A percentile compares a stretch with the other conserved stretches of the same genome.
phyloP scores from a whole-genome alignment of 2,888 invertebrate species.

The Octodonta nipae region DNA sequence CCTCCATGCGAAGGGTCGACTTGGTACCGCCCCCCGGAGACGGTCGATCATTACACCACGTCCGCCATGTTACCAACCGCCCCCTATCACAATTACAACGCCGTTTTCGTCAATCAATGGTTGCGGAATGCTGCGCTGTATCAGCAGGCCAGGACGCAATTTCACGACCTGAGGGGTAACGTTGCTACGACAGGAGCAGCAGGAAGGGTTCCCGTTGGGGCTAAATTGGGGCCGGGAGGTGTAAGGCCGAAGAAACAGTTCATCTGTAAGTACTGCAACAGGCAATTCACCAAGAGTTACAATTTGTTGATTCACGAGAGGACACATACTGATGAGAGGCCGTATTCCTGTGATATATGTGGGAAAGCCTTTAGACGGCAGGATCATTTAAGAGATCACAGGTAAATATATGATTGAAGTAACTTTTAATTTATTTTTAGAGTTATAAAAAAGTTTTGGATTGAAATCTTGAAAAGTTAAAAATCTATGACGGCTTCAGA shows the following conservation, averaged over 20 bases:
- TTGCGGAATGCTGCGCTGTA: slow-evolving; percentile 57
- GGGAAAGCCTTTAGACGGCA: slow-evolving; percentile 91
- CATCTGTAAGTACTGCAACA: slow-evolving; percentile 93
- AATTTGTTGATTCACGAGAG: slow-evolving; percentile 93
- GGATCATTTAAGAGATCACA: slow-evolving; percentile 83
- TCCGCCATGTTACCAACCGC: slow-evolving; percentile 6
- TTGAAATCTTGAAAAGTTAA: too few species aligned
- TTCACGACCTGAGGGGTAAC: slow-evolving; percentile 21
- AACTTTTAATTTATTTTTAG: too few species aligned
- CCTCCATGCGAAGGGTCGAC: slow-evolving; percentile 13
- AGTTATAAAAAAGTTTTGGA: too few species aligned
- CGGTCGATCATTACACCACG: slow-evolving; percentile 24
- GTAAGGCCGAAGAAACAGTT: slow-evolving; percentile 68
- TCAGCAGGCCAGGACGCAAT: slow-evolving; percentile 42
- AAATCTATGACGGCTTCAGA: too few species aligned
- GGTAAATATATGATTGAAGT: too few species aligned
- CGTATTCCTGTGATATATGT: slow-evolving; percentile 91
- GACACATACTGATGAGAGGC: slow-evolving; percentile 92
- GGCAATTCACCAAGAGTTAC: slow-evolving; percentile 96
- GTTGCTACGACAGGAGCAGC: slow-evolving; percentile 30
- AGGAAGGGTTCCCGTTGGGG: slow-evolving; percentile 36
- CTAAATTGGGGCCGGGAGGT: slow-evolving; percentile 28
- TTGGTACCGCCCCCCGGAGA: slow-evolving; percentile 36
- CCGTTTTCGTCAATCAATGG: slow-evolving; percentile 60
- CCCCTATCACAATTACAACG: slow-evolving; percentile 31